Evolutionary conservation across 2,113 vertebrate genomes (phyloP).

Genomic region (Neogale vison): DNA sequence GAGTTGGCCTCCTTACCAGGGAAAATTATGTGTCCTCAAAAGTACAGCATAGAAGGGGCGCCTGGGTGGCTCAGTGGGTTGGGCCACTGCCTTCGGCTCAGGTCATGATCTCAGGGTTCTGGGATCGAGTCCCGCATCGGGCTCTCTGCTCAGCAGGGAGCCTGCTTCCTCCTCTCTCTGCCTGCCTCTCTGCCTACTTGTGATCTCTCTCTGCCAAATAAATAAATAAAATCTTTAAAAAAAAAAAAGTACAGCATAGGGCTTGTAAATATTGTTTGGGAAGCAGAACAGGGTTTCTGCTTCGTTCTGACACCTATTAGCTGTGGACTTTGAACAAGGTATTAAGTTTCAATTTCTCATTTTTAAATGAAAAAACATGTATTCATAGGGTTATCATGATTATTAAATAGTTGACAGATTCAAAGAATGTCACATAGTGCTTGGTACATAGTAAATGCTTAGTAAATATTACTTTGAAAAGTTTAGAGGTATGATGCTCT

Average conservation of each 20-base stretch:
- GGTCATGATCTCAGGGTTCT: no score
- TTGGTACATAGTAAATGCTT: neutral
- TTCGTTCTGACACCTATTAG: neutral
- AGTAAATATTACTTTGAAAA: conserved; percentile 17
- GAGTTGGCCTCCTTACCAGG: neutral
- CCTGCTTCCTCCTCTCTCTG: no score
- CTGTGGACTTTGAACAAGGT: neutral
- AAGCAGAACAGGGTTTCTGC: neutral
- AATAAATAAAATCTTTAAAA: no score
- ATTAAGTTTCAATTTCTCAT: neutral
- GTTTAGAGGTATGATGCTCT: neutral
- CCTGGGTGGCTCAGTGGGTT: no score
- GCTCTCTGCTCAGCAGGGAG: no score
- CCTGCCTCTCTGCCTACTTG: no score
- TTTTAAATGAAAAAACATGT: neutral
- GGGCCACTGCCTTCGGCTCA: no score
- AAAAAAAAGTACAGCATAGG: neutral
- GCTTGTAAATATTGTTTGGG: neutral
- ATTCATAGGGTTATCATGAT: neutral
- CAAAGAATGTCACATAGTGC: neutral
- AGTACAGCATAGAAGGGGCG: neutral
- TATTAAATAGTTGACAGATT: neutral
- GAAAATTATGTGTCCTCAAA: neutral
- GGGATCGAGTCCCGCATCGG: no score
- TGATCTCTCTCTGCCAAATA: no score